Percentiles rank a stretch among this genome's conserved stretches.
phyloP scores from a whole-genome alignment of 2,888 invertebrate genomes.

The Ectropis crepuscularia region DNA sequence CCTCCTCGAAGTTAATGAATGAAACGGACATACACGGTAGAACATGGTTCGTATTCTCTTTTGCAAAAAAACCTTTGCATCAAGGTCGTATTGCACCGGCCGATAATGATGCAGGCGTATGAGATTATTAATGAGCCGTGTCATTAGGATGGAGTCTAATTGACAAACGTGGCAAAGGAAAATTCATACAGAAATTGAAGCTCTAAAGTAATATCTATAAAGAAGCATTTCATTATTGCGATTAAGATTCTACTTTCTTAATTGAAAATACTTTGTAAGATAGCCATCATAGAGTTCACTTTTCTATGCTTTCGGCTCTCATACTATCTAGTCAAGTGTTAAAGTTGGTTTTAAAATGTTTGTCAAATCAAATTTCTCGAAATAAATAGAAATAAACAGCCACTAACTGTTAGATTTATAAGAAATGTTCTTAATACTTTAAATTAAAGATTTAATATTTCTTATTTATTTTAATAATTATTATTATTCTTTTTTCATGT shows the following conservation, averaged over 20 bases:
- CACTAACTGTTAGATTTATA: too few relatives aligned
- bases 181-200: neutral
- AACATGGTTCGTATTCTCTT: neutral
- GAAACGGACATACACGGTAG: neutral
- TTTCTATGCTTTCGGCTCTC: neutral
- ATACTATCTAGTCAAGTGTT: too few relatives aligned
- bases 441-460: too few relatives aligned
- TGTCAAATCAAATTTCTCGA: too few relatives aligned
- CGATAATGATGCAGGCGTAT: constrained; percentile 9
- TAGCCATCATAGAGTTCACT: neutral
- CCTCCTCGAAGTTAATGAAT: too few relatives aligned
- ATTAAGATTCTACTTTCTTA: neutral
- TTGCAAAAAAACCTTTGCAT: neutral
- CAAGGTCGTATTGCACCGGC: constrained; percentile 10
- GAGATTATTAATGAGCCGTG: constrained; percentile 1
- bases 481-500: too few relatives aligned
- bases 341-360: too few relatives aligned
- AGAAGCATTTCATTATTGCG: neutral
- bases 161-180: neutral
- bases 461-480: too few relatives aligned
- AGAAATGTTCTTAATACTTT: too few relatives aligned
- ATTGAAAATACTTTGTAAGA: neutral
- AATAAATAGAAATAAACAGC: too few relatives aligned
- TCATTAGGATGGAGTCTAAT: neutral
- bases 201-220: neutral